Evolutionary conservation across 2,888 invertebrate species (phyloP).

Genomic region (Gastracanthus pulcherrimus): DNA sequence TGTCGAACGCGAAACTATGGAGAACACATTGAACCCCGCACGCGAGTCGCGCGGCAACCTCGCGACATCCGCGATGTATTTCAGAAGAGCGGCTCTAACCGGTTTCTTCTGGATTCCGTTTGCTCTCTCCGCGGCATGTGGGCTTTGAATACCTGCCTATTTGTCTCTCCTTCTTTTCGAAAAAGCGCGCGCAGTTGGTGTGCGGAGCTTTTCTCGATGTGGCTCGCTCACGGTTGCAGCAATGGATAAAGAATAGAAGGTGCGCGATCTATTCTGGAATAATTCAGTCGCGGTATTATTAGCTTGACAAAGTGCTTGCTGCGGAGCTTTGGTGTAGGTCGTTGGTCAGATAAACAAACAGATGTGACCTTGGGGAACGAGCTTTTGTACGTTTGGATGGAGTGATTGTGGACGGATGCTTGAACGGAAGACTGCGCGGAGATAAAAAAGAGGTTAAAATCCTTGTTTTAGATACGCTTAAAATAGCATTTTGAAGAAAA

Average conservation of each 20-base stretch:
- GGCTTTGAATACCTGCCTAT: background rate
- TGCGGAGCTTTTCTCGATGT: constrained; percentile 1
- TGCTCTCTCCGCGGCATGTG: background rate
- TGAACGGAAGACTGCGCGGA: too few species aligned
- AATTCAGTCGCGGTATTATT: background rate
- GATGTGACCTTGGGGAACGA: too few species aligned
- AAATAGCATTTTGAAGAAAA: too few species aligned
- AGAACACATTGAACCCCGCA: constrained; percentile 29
- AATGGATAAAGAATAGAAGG: background rate
- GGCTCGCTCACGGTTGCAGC: background rate
- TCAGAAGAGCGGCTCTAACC: constrained; percentile 58
- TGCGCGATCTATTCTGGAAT: too few species aligned
- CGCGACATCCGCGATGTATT: constrained; percentile 9
- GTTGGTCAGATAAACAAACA: too few species aligned
- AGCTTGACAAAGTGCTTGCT: background rate
- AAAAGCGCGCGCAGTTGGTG: background rate
- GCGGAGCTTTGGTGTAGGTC: constrained; percentile 10
- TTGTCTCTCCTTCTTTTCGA: background rate
- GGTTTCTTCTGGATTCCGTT: constrained; percentile 47
- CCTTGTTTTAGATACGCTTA: too few species aligned
- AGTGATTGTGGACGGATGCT: too few species aligned
- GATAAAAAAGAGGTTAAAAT: too few species aligned
- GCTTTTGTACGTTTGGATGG: too few species aligned
- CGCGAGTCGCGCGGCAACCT: background rate
- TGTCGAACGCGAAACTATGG: background rate